Conservation (phyloP, 2,888 invertebrate species). For the Morinoia aosen region DNA sequence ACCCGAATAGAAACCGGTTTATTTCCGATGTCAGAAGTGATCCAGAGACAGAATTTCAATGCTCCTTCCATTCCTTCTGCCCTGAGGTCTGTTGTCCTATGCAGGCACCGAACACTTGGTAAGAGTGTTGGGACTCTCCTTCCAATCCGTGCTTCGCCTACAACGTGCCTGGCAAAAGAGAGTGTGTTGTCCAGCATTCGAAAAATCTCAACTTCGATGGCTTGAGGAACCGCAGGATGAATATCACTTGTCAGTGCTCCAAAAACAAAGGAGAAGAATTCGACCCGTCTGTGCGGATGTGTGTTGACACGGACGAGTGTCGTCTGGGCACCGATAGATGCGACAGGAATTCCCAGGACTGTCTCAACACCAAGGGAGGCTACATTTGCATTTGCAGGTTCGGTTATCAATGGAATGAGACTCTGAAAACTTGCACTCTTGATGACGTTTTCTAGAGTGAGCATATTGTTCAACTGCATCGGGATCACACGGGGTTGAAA, state of each 20-base stretch:
- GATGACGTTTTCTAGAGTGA: not conserved
- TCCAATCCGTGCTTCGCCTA: slow-evolving; percentile 75
- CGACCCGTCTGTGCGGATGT: slow-evolving; percentile 77
- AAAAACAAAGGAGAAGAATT: slow-evolving; percentile 74
- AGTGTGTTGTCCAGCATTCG: slow-evolving; percentile 72
- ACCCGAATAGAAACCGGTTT: slow-evolving; percentile 72
- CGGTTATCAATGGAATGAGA: slow-evolving; percentile 71
- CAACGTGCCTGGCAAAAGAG: slow-evolving; percentile 71
- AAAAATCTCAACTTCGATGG: slow-evolving; percentile 74
- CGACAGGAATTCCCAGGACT: slow-evolving; percentile 73
- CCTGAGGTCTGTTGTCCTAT: slow-evolving; percentile 78
- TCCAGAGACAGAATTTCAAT: slow-evolving; percentile 75
- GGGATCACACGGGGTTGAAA: not conserved
- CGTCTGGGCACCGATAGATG: slow-evolving; percentile 71
- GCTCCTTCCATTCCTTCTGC: slow-evolving; percentile 79
- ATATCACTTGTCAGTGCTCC: slow-evolving; percentile 76
- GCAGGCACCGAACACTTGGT: slow-evolving; percentile 72
- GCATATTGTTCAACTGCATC: slow-evolving; percentile 5
- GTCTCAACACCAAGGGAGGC: slow-evolving; percentile 76
- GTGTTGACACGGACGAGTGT: slow-evolving; percentile 79
- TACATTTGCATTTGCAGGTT: slow-evolving; percentile 75
- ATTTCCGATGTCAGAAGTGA: slow-evolving; percentile 75
- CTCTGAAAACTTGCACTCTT: not conserved
- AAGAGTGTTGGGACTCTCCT: slow-evolving; percentile 73
- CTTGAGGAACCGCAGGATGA: slow-evolving; percentile 76